Evolutionary conservation across 2,113 vertebrate species (phyloP).

Genomic region (Cryptotis parvus): DNA sequence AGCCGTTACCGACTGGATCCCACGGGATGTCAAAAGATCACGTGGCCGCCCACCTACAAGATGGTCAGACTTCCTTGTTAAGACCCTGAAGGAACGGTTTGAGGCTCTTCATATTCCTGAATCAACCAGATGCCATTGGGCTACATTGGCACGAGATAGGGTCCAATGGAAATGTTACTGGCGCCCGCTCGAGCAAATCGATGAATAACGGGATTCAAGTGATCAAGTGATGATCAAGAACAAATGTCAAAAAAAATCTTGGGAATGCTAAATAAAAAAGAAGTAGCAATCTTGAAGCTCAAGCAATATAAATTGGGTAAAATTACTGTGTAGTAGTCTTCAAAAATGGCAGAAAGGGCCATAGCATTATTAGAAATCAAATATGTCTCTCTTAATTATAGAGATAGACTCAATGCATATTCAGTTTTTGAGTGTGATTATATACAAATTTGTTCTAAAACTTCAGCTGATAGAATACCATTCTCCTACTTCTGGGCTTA

Average conservation of each 20-base stretch:
- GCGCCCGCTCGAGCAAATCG: no score
- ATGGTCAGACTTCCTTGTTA: no score
- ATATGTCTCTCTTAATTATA: not conserved
- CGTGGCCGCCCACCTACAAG: no score
- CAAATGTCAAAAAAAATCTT: constrained; percentile 10
- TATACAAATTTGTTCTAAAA: not conserved
- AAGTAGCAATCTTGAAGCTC: not conserved
- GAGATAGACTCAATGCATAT: not conserved
- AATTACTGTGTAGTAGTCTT: not conserved
- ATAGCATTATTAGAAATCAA: not conserved
- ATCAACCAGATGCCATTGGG: no score
- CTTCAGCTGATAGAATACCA: not conserved
- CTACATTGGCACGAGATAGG: no score
- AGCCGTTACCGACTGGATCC: no score
- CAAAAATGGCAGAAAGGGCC: constrained; percentile 4
- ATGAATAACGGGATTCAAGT: no score
- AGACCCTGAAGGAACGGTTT: no score
- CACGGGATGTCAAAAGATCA: no score
- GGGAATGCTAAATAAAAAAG: not conserved
- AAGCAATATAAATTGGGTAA: not conserved
- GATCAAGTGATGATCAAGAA: no score
- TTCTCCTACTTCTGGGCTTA: not conserved
- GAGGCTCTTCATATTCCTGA: no score
- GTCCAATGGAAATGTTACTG: no score
- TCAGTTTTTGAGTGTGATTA: not conserved